Evolutionary conservation across 2,797 vertebrate species (phyloP).

Genomic region (Prunella strophiata): DNA sequence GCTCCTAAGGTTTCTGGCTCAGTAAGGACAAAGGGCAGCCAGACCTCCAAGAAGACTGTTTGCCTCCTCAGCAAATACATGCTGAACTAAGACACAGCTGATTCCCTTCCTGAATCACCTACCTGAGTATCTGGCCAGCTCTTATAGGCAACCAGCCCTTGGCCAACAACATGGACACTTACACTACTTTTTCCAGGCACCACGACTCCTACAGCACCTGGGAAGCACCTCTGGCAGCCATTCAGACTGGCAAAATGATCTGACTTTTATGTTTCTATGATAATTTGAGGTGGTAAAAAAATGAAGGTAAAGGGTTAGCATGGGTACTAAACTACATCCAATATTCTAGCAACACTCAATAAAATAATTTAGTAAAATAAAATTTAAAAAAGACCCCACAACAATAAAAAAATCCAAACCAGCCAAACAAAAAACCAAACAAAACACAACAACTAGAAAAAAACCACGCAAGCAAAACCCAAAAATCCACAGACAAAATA

Average conservation of each 20-base stretch:
- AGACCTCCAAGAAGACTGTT: not conserved
- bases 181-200: not conserved
- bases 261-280: not conserved
- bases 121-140: not conserved
- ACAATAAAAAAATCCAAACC: too few species aligned
- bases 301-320: not conserved
- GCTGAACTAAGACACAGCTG: not conserved
- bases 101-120: not conserved
- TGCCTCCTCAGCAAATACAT: not conserved
- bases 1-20: not conserved
- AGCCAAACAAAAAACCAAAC: rapidly evolving
- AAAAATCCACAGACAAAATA: not conserved
- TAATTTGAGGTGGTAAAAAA: not conserved
- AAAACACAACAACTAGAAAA: not conserved
- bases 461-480: rapidly evolving
- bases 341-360: not conserved
- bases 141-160: not conserved
- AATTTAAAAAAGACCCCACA: too few species aligned
- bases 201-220: not conserved
- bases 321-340: not conserved
- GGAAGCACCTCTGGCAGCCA: not conserved
- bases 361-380: not conserved
- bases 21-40: not conserved
- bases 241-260: not conserved
- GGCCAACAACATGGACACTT: not conserved